Evolutionary conservation across 2,888 invertebrate species (phyloP), one percentile per base, ranked within the genome.

Genomic region (Osedax frankpressi): DNA sequence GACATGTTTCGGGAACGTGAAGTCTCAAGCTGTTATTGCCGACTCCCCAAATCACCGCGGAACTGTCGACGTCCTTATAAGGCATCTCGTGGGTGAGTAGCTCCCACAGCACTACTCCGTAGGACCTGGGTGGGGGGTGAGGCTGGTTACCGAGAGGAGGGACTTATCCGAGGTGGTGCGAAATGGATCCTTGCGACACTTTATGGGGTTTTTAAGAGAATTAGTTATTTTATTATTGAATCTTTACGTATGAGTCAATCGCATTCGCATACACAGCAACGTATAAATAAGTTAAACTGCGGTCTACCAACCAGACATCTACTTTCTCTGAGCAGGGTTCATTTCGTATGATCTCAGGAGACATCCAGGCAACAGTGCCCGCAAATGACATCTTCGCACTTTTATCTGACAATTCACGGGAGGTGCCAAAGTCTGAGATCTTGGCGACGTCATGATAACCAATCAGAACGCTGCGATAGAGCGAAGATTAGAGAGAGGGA

Each of bases 361-460:
- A 95, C 97, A 98, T 98, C 97, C 97, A 98, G 0, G 95, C 93
- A 0, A 96, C 93, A 0, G 97, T 98, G 62, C 97, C 97, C 1
- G 94, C 94, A 85, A 98, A 97, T 77, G 93, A 92, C 97, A 98
- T 98, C 81, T 92, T 91, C 65, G 93, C 92, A 83, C 93, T 94
- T 84, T 93, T 92, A 82, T 94, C 92, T 73, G 82, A 81, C 92
- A 93, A 94, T 80, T 93, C 92, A 74, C 93, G 89, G 80, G 93
- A 91, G 0, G 95, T 96, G 26, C 97, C 98, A 84, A 98, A 98
- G 85, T 98, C 98, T 80, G 94, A 94, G 75, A 98, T 97, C 86
- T 98, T 98, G 3, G 95, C 81, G n/a, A 81, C 78, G 75, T 86
- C 84, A 76, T 84, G 82, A 73, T 81, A 82, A 44, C 82, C 81